Conservation (phyloP, 2,797 vertebrate genomes). For the Melanotaenia pygmaea region DNA sequence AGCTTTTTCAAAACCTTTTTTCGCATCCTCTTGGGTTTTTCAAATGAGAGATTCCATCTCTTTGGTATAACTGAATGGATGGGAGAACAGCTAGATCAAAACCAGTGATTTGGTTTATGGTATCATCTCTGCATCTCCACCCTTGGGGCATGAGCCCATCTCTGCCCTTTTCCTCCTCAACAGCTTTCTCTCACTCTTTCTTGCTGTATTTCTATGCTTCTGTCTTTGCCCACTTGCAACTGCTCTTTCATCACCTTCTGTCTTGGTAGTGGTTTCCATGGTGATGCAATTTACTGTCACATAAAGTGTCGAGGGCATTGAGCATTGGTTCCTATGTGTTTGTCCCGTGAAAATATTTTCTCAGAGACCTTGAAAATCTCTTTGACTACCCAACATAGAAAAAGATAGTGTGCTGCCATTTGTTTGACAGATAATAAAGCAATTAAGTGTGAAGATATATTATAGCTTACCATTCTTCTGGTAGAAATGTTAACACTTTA, state of each 20-base stretch:
- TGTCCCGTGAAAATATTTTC: slow-evolving; percentile 66
- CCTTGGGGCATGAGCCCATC: slow-evolving; percentile 52
- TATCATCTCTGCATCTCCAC: slow-evolving; percentile 43
- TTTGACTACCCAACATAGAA: slow-evolving; percentile 50
- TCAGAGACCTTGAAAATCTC: slow-evolving; percentile 62
- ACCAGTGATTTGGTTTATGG: slow-evolving; percentile 41
- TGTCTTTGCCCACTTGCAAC: slow-evolving; percentile 37
- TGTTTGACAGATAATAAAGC: slow-evolving; percentile 60
- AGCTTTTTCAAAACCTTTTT: slow-evolving; percentile 44
- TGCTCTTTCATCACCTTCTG: slow-evolving; percentile 63
- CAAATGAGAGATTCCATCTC: slow-evolving; percentile 13
- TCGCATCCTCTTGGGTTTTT: slow-evolving; percentile 39
- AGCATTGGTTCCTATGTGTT: slow-evolving; percentile 36
- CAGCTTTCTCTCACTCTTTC: slow-evolving; percentile 11
- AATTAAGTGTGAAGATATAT: slow-evolving; percentile 50
- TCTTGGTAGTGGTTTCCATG: slow-evolving; percentile 80
- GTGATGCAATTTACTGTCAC: slow-evolving; percentile 76
- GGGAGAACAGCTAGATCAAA: slow-evolving; percentile 54
- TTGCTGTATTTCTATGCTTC: slow-evolving; percentile 23
- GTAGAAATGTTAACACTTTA: slow-evolving; percentile 50
- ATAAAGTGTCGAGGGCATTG: slow-evolving; percentile 68
- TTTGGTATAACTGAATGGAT: slow-evolving; percentile 32
- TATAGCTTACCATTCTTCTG: slow-evolving; percentile 44
- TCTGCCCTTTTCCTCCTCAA: slow-evolving; percentile 15
- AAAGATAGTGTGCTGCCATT: slow-evolving; percentile 42